Evolutionary conservation across 92 coral and sea anemone genomes (phyloP), one percentile per base, ranked within the genome.

Genomic region (Parazoanthus atlanticus): DNA sequence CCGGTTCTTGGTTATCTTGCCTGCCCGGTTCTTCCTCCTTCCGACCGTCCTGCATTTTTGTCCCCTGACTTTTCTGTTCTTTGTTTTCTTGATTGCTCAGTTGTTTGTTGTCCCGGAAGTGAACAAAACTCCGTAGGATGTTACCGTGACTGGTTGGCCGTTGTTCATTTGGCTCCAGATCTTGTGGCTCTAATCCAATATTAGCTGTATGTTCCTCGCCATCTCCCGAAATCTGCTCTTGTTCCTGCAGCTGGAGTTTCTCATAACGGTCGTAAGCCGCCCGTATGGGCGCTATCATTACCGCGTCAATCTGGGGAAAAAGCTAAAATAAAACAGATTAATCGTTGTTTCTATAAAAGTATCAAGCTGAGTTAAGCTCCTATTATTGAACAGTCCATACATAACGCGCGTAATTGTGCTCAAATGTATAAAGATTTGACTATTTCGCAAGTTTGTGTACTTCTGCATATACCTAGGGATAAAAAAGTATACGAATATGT

Each of bases 181-280:
- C 58, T 2, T 52, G 58, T 52, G 19, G 58, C 58, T 52, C 58
- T 15, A 52, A 52, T 52, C 19, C 58, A 0, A 52, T 52, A 7
- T 0, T 33, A 17, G 28, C 10, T 36, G 80, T 52, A 52, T 52
- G 19, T 0, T 1, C 21, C 58, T 52, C 33, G 28, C 46, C 52
- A 3, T 21, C 15, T n/a, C 32, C 80, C 0, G 80, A 13, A 36
- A 19, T 8, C 9, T 11, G 40, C 66, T 28, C 38, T 19, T 70
- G 41, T 43, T 84, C 87, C 3, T 70, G 74, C 49, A 79, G 3
- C 30, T 92, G 84, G 43, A 92, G 88, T 21, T 91, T 90, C 89
- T 94, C 97, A 89, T 94, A 94, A 85, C 86, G 90, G 15, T 92
- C 95, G 83, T 82, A 84, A 1, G 97, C 97, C 64, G 89, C 90